Base-by-base conservation (phyloP, 2,113 vertebrate genomes). In the Passer montanus region DNA sequence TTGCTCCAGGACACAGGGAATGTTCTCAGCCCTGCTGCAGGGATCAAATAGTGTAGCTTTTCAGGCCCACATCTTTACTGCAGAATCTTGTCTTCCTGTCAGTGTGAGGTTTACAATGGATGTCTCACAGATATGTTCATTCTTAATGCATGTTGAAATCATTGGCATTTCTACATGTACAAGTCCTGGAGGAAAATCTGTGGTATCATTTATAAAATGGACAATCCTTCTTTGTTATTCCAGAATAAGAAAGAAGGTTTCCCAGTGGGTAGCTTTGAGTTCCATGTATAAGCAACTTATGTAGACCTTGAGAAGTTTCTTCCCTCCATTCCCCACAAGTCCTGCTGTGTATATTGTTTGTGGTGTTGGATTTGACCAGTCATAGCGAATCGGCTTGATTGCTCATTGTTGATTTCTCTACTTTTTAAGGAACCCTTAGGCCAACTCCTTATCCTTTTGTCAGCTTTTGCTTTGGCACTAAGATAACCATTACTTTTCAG, bases 271-370 rank as follows among this genome's bases (percentile, higher is more conserved):
- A 74, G 33, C 35, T 92, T 41, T 59, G 46, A 84, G 27, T 88
- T 86, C 3, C 0, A 3, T 1, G 0, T 41, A 14, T 43, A 41
- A 86, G 28, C 10, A 78, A 16, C 24, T 46, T 39, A 15, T 3
- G 58, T 33, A 80, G 39, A 74, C 30, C 43, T 59, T 4, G 14
- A 84, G 20, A 66, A 30, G 11, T 41, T 82, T 85, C 18, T 79
- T 93, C 11, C 15, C 19, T 75, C 11, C 9, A 12, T 23, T 6
- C 21, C 4, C 7, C 1, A 3, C 7, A 30, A 33, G 24, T 47
- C 24, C 16, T 18, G 41, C 23, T 55, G 9, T 39, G 4, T 3
- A 0, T 68, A 4, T 31, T 47, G 11, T 44, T 76, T 75, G 4
- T 47, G n/a, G 31, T 67, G 46, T 50, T 75, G 44, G 4, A 44